These are phyloP conservation scores for Parazoanthus atlanticus DNA, from an alignment of 92 coral and sea anemone species.

Conservation along the genomic window DNA sequence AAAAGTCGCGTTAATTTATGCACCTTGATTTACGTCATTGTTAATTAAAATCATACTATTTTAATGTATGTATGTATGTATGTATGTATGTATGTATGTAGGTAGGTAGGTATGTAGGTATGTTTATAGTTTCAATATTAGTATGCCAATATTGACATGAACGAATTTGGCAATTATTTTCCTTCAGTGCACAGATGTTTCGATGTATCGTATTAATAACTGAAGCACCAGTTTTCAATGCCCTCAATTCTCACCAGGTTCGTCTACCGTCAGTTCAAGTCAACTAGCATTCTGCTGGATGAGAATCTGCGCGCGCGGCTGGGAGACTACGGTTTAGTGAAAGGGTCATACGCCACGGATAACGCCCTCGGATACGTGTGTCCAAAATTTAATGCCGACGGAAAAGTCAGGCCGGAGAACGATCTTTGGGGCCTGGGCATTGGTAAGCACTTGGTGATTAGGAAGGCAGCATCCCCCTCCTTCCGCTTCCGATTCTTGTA, in stretches of 20 bases:
- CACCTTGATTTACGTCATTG: too few species aligned
- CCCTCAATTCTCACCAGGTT: not conserved
- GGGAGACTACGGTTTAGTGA: slow-evolving; percentile 42
- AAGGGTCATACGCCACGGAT: slow-evolving; percentile 19
- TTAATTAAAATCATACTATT: too few species aligned
- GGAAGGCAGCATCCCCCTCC: not conserved
- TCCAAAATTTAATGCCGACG: slow-evolving; percentile 26
- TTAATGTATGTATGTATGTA: not conserved
- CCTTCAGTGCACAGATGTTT: too few species aligned
- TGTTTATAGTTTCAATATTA: not conserved
- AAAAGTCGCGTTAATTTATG: too few species aligned
- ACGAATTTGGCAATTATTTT: too few species aligned
- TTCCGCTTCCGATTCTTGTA: not conserved
- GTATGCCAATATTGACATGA: not conserved
- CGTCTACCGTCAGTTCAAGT: slow-evolving; percentile 36
- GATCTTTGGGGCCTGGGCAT: slow-evolving; percentile 44
- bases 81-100: not conserved
- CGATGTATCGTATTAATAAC: too few species aligned
- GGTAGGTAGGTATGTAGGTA: not conserved
- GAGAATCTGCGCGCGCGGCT: slow-evolving; percentile 34
- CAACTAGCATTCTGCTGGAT: slow-evolving; percentile 30
- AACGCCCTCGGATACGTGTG: slow-evolving; percentile 28
- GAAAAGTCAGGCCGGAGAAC: slow-evolving; percentile 26
- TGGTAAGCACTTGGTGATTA: slow-evolving; percentile 10
- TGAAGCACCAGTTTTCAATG: too few species aligned